phyloP scores from a whole-genome alignment of 2,888 invertebrate genomes.

The Abrostola triplasia region DNA sequence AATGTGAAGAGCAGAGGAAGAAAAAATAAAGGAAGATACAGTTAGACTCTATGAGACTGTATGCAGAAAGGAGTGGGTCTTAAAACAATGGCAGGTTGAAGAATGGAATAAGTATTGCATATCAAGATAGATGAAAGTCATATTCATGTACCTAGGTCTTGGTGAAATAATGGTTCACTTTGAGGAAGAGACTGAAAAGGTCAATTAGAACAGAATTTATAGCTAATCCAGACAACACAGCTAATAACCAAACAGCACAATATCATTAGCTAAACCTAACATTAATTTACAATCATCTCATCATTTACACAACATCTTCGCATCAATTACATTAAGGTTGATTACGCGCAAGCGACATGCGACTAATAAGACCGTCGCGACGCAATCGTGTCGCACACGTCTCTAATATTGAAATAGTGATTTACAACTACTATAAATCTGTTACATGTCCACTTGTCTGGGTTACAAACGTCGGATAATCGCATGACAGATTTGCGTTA shows the following conservation, averaged over 20 bases:
- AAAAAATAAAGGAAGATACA: too few species aligned
- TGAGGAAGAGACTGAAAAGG: too few species aligned
- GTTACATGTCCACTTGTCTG: constrained; percentile 76
- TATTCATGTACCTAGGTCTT: too few species aligned
- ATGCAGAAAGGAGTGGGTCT: too few species aligned
- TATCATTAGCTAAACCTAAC: constrained; percentile 32
- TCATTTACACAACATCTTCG: constrained; percentile 26
- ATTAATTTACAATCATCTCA: constrained; percentile 31
- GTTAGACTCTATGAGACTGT: too few species aligned
- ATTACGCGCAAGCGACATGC: constrained; percentile 45
- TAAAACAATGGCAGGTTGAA: too few species aligned
- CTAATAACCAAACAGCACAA: constrained; percentile 33
- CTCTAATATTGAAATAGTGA: constrained; percentile 81
- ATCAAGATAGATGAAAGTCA: too few species aligned
- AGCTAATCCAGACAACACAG: not conserved
- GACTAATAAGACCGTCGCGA: constrained; percentile 54
- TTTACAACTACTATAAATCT: constrained; percentile 81
- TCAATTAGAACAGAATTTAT: not conserved
- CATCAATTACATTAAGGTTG: constrained; percentile 53
- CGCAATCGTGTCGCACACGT: constrained; percentile 52
- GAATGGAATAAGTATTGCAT: too few species aligned
- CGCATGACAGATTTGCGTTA: constrained; percentile 69
- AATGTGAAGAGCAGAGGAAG: too few species aligned
- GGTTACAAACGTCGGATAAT: constrained; percentile 80
- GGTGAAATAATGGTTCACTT: too few species aligned